Conservation (phyloP, 2,888 invertebrate genomes). For the Caenorhabditis japonica region DNA sequence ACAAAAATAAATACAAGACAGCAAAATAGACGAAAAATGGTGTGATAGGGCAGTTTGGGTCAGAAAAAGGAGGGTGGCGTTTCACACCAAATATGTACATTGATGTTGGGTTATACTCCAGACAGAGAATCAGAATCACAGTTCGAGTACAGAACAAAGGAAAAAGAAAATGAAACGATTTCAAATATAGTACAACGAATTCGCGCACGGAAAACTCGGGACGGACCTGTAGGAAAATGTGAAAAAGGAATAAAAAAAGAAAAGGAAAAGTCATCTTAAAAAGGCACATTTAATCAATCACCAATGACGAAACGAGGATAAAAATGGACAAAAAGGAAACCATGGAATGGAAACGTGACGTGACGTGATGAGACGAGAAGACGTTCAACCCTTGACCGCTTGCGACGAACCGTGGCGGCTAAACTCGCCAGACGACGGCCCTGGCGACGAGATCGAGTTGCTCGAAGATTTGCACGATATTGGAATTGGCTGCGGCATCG, state of each 20-base stretch:
- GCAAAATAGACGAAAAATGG: too few relatives aligned
- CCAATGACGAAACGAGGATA: background rate
- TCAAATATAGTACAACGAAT: slow-evolving; percentile 10
- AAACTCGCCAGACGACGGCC: slow-evolving; percentile 43
- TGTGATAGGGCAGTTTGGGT: background rate
- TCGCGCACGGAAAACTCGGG: slow-evolving; percentile 22
- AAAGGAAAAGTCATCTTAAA: slow-evolving; percentile 3
- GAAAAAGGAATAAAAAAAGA: background rate
- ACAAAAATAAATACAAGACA: too few relatives aligned
- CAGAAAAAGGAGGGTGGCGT: background rate
- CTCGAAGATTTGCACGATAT: slow-evolving; percentile 39
- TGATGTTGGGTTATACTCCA: background rate
- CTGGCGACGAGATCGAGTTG: slow-evolving; percentile 38
- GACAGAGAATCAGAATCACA: background rate
- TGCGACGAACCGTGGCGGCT: slow-evolving; percentile 33
- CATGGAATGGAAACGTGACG: slow-evolving; percentile 8
- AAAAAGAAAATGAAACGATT: slow-evolving; percentile 10
- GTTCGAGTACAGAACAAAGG: slow-evolving; percentile 9
- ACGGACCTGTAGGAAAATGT: slow-evolving; percentile 13
- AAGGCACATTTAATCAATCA: too few relatives aligned
- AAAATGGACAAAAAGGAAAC: background rate
- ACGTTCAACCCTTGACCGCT: slow-evolving; percentile 50
- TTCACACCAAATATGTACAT: slow-evolving; percentile 10
- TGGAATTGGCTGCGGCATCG: slow-evolving; percentile 18
- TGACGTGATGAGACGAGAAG: too few relatives aligned